A percentile compares a stretch with the other conserved stretches of the same genome.
Evolutionary conservation across 2,888 invertebrate genomes (phyloP).

Genomic region (Thera obeliscata): DNA sequence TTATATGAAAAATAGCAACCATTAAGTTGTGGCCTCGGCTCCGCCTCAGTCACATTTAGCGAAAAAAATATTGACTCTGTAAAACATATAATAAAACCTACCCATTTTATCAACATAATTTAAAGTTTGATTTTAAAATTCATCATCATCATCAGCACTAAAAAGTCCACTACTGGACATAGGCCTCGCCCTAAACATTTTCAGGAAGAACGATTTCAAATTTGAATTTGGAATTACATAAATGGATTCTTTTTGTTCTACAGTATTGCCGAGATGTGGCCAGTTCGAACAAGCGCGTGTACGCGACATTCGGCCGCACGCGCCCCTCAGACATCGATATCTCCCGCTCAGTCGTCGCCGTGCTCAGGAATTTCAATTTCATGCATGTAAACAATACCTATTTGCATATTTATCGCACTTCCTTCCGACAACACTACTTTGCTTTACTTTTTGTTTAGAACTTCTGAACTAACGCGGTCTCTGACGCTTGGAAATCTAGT

Average conservation of each 20-base stretch:
- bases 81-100: too few species aligned
- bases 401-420: conserved; percentile 28
- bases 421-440: conserved; percentile 3
- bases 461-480: conserved; percentile 11
- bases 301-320: conserved; percentile 96
- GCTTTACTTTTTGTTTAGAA: conserved; percentile 24
- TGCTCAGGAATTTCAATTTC: conserved; percentile 94
- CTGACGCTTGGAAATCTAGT: conserved; percentile 19
- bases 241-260: conserved; percentile 39
- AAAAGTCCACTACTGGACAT: too few species aligned
- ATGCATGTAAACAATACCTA: conserved; percentile 86
- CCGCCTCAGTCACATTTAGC: too few species aligned
- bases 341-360: conserved; percentile 95
- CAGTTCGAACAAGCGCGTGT: conserved; percentile 93
- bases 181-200: too few species aligned
- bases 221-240: too few species aligned
- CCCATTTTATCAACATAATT: too few species aligned
- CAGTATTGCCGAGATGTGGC: conserved; percentile 96
- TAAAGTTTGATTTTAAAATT: too few species aligned
- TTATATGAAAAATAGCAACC: background rate
- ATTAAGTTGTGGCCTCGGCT: background rate
- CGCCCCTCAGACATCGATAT: conserved; percentile 97
- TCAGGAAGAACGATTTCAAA: too few species aligned
- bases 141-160: too few species aligned
- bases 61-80: too few species aligned